Evolutionary conservation across 2,113 vertebrate genomes (phyloP), one percentile per base, ranked within the genome.

Genomic region (Ptilorrhoa leucosticta): DNA sequence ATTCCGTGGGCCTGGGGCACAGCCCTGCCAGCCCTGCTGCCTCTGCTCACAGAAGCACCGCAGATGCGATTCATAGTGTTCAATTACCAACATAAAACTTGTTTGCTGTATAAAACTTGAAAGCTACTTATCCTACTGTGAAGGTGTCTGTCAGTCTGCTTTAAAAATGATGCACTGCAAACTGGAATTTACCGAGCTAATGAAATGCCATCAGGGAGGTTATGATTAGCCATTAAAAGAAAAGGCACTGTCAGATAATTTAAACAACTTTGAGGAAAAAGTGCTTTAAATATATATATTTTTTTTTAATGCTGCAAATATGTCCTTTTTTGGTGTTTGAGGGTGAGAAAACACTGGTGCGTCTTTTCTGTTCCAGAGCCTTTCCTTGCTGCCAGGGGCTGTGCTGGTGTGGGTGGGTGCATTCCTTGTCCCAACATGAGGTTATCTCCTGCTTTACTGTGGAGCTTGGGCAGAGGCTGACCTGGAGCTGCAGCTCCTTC

Each of bases 61-160:
- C 31, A 4, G 17, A 5, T n/a, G 68, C 42, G 24, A 28, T 35
- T n/a, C 1, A 2, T 3, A 22, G 60, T 4, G 9, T 31, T 51
- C 77, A 45, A 2, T 37, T 57, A 42, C 4, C 3, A 33, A 50
- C 33, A 28, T 15, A 27, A 58, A 79, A 47, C 18, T 54, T 30
- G 26, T 37, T 31, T 66, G 47, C 47, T 78, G 21, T 48, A 37
- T 66, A 57, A 61, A 78, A 87, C 61, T 17, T 10, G 78, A 75
- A 93, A 37, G 37, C 9, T n/a, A 4, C 50, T 70, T 45, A 40
- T 58, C 44, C 45, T 73, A 24, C 35, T 26, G 60, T n/a, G 61
- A 63, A 75, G 51, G 30, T 82, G 50, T 69, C 68, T 89, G 90
- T 87, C 85, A 85, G 51, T 5, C 40, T 70, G 60, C 57, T 93